These are phyloP conservation scores for Mormyrus hasselquistii DNA, from an alignment of 2,797 vertebrate species.

Conservation along the genomic window DNA sequence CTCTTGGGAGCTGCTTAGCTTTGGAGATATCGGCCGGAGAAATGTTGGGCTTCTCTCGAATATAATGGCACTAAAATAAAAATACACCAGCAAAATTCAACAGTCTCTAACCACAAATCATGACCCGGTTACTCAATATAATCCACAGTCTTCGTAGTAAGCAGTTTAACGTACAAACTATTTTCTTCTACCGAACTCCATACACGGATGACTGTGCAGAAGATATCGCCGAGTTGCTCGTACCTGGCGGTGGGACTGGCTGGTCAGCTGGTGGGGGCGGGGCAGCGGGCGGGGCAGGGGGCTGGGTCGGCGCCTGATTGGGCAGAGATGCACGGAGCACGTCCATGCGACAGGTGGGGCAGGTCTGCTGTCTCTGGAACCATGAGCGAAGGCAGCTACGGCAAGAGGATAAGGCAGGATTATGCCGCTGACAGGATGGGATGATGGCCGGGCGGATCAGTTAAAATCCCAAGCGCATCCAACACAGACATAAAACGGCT, in stretches of 20 bases:
- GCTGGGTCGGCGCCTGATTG: conserved; percentile 63
- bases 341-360: conserved; percentile 94
- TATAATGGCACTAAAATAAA: background rate
- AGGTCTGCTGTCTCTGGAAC: conserved; percentile 97
- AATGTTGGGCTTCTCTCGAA: background rate
- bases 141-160: background rate
- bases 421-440: background rate
- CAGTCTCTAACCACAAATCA: background rate
- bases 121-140: background rate
- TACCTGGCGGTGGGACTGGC: conserved; percentile 63
- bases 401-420: background rate
- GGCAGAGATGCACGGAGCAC: conserved; percentile 82
- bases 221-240: background rate
- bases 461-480: background rate
- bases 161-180: background rate
- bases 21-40: background rate
- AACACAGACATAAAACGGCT: background rate
- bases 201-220: background rate
- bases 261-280: conserved; percentile 62
- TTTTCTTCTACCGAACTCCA: background rate
- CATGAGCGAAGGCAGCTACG: conserved; percentile 91
- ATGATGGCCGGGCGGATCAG: background rate
- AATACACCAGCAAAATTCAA: background rate
- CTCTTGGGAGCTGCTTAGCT: background rate
- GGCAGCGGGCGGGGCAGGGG: conserved; percentile 60